These are phyloP conservation scores for Tetrao urogallus DNA, from an alignment of 2,113 vertebrate species.

Conservation along the genomic window DNA sequence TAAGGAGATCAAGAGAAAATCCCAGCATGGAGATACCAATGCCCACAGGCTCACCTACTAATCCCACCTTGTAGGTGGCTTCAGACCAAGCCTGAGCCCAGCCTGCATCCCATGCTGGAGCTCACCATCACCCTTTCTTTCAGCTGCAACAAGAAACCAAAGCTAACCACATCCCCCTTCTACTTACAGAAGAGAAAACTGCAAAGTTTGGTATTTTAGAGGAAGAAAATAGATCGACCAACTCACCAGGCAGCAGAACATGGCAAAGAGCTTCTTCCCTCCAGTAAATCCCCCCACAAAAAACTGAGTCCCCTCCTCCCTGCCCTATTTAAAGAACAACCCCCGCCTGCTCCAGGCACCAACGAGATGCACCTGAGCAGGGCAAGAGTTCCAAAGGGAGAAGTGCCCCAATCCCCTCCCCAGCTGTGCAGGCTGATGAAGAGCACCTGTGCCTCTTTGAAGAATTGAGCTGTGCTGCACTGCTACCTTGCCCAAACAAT, in stretches of 20 bases:
- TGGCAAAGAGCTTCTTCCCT: background rate
- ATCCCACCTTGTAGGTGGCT: background rate
- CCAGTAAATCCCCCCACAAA: background rate
- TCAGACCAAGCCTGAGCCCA: background rate
- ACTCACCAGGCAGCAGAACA: background rate
- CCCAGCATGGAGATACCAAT: rapidly evolving
- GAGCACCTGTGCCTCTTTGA: constrained; percentile 49
- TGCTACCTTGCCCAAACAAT: background rate
- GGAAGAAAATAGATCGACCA: rapidly evolving
- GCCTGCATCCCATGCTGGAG: background rate
- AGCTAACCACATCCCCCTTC: background rate
- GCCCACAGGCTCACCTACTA: too few relatives aligned
- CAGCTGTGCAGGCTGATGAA: background rate
- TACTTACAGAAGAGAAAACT: background rate
- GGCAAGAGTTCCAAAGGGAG: background rate
- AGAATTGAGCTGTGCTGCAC: constrained; percentile 36
- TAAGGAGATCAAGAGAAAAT: background rate
- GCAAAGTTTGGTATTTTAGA: background rate
- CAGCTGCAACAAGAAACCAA: background rate
- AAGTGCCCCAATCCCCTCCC: background rate
- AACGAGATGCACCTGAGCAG: too few relatives aligned
- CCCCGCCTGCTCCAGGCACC: rapidly evolving
- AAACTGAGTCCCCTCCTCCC: rapidly evolving
- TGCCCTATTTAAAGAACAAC: background rate
- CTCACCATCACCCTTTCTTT: too few relatives aligned